Conservation (phyloP, 2,113 vertebrate genomes). For the Typhlomys cinereus region DNA sequence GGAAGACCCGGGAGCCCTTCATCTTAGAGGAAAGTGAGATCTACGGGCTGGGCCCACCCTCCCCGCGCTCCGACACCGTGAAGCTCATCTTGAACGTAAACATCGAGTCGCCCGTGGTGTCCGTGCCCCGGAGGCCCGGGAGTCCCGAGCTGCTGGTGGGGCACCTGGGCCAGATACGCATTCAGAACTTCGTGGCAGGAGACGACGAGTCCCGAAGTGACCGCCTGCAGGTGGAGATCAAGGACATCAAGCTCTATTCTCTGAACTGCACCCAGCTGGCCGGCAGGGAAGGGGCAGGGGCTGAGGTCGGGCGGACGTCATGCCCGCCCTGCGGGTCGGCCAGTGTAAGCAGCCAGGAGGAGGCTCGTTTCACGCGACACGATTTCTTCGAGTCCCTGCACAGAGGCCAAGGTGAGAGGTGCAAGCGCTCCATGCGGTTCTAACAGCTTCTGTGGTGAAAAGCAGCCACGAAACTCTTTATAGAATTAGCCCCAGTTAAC, state of each 20-base stretch:
- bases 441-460: neutral
- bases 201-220: constrained; percentile 90
- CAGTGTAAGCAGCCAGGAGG: constrained; percentile 86
- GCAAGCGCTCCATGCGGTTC: neutral
- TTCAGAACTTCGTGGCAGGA: constrained; percentile 93
- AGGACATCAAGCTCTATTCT: constrained; percentile 96
- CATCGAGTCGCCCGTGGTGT: constrained; percentile 96
- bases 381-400: constrained; percentile 96
- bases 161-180: constrained; percentile 95
- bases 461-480: neutral
- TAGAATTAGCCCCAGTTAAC: neutral
- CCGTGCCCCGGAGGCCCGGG: constrained; percentile 94
- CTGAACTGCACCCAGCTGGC: constrained; percentile 90
- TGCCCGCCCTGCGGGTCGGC: constrained; percentile 73
- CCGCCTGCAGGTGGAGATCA: constrained; percentile 94
- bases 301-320: constrained; percentile 35
- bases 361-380: constrained; percentile 93
- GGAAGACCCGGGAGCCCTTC: constrained; percentile 85
- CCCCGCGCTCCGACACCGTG: constrained; percentile 86
- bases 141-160: constrained; percentile 95
- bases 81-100: constrained; percentile 95
- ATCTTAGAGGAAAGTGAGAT: constrained; percentile 87
- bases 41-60: constrained; percentile 60
- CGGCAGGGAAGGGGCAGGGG: constrained; percentile 79
- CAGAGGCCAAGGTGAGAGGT: constrained; percentile 92